Evolutionary conservation across 2,797 vertebrate species (phyloP).

Genomic region (Gastrophryne carolinensis): DNA sequence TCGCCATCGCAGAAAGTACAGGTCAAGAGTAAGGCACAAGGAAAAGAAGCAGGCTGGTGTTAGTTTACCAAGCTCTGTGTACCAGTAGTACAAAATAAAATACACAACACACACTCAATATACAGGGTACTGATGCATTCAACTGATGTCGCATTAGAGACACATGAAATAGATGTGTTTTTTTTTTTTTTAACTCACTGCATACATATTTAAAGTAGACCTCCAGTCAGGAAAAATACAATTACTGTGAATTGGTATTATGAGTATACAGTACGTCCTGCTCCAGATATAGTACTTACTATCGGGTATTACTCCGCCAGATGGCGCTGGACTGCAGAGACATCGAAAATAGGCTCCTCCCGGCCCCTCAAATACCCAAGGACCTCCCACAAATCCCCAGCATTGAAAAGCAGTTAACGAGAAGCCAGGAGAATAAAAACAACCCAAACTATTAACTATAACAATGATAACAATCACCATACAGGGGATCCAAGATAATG

Average conservation of each 20-base stretch:
- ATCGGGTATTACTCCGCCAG: too few species aligned
- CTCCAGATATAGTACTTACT: too few species aligned
- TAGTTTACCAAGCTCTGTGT: slow-evolving; percentile 59
- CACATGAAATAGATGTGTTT: background rate
- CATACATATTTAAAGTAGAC: too few species aligned
- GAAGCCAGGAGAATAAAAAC: too few species aligned
- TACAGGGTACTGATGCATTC: background rate
- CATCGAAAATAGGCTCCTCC: too few species aligned
- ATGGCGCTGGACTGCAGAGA: too few species aligned
- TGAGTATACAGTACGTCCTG: background rate
- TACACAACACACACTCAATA: slow-evolving; percentile 1
- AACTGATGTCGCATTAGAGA: background rate
- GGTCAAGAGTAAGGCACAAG: slow-evolving; percentile 68
- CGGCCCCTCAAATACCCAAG: too few species aligned
- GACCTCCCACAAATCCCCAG: too few species aligned
- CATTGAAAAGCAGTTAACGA: too few species aligned
- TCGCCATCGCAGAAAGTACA: slow-evolving; percentile 73
- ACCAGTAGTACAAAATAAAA: slow-evolving; percentile 9
- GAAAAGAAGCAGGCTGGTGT: slow-evolving; percentile 69
- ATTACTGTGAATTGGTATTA: background rate
- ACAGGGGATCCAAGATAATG: too few species aligned
- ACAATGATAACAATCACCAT: too few species aligned
- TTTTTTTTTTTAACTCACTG: background rate
- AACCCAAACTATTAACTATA: too few species aligned
- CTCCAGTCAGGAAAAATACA: background rate